phyloP scores from a whole-genome alignment of 2,113 vertebrate species.

The Choloepus hoffmanni region DNA sequence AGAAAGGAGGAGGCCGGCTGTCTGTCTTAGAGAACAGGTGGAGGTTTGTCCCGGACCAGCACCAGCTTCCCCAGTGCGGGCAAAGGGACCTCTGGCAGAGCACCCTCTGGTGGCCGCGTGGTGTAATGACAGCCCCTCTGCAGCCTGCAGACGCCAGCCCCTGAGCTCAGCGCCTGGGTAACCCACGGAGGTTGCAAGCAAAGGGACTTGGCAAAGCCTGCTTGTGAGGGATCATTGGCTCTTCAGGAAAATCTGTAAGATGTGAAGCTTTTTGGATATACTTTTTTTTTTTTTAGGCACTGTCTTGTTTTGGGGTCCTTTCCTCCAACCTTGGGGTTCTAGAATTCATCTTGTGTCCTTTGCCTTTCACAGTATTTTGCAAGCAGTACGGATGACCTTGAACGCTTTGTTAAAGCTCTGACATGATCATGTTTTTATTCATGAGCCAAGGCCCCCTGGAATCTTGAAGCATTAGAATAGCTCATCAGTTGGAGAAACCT shows the following conservation, averaged over 20 bases:
- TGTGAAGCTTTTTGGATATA: background rate
- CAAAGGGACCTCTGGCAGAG: background rate
- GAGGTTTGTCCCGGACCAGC: background rate
- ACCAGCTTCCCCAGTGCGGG: background rate
- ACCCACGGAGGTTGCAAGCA: background rate
- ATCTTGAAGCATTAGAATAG: background rate
- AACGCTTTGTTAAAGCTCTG: background rate
- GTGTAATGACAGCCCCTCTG: background rate
- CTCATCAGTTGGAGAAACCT: background rate
- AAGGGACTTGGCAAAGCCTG: background rate
- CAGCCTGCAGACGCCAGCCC: background rate
- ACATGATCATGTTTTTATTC: conserved; percentile 25
- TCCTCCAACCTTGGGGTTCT: background rate
- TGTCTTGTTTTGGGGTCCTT: background rate
- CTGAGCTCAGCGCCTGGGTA: background rate
- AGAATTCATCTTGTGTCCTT: background rate
- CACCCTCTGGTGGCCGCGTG: conserved; percentile 41
- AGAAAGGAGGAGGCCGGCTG: no score
- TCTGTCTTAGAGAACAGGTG: background rate
- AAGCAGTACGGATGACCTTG: background rate
- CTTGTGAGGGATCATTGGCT: background rate
- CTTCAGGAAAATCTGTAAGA: background rate
- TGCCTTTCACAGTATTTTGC: background rate
- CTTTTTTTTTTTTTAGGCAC: background rate
- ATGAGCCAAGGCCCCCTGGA: background rate